Evolutionary conservation across 92 coral and sea anemone genomes (phyloP).

Genomic region (Pocillopora meandrina): DNA sequence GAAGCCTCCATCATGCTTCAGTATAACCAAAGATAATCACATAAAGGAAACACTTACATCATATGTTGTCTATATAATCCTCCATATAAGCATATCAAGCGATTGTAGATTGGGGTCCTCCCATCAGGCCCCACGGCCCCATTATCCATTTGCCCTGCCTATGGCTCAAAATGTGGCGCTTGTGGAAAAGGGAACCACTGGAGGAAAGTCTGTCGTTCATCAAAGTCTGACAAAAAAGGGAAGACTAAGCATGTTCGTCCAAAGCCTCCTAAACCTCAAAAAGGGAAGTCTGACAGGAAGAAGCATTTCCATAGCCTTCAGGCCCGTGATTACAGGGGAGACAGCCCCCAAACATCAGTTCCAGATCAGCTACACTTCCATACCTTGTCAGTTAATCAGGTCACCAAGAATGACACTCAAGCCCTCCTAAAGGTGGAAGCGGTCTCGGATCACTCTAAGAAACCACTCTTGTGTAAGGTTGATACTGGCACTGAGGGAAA

Average conservation of each 20-base stretch:
- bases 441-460: slow-evolving; percentile 36
- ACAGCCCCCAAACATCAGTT: slow-evolving; percentile 25
- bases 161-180: slow-evolving; percentile 31
- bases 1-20: too few relatives aligned
- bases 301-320: too few relatives aligned
- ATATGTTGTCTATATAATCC: too few relatives aligned
- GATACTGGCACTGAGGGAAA: slow-evolving; percentile 83
- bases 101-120: too few relatives aligned
- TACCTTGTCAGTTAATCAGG: slow-evolving; percentile 45
- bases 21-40: too few relatives aligned
- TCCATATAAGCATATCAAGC: too few relatives aligned
- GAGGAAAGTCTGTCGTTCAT: slow-evolving; percentile 46
- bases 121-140: too few relatives aligned
- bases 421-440: slow-evolving; percentile 65
- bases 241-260: background rate
- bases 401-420: slow-evolving; percentile 52
- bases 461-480: slow-evolving; percentile 61
- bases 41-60: too few relatives aligned
- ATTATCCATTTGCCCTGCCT: slow-evolving; percentile 42
- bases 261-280: background rate
- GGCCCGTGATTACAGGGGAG: background rate
- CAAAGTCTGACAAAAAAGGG: slow-evolving; percentile 10
- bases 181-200: slow-evolving; percentile 54
- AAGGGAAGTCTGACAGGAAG: too few relatives aligned
- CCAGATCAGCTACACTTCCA: slow-evolving; percentile 58